phyloP scores from a whole-genome alignment of 2,113 vertebrate genomes.

The Dendropsophus ebraccatus region DNA sequence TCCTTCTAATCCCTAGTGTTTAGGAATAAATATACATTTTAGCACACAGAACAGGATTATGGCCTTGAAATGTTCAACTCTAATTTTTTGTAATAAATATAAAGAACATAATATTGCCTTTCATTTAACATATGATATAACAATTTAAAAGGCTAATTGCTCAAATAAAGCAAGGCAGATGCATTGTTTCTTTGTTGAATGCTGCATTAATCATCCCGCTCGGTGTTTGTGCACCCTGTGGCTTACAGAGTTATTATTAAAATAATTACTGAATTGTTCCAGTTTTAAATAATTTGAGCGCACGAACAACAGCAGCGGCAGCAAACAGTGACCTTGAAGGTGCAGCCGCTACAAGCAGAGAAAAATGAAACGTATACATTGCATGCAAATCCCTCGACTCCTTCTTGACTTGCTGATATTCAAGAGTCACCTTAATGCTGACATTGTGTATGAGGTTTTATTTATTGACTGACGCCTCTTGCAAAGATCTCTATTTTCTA shows the following conservation, averaged over 20 bases:
- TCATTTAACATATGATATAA: slow-evolving; percentile 50
- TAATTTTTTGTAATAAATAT: slow-evolving; percentile 42
- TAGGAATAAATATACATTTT: slow-evolving; percentile 15
- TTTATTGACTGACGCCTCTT: slow-evolving; percentile 41
- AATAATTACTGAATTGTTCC: slow-evolving; percentile 47
- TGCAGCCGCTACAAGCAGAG: background rate
- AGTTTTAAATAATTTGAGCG: slow-evolving; percentile 44
- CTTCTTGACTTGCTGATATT: slow-evolving; percentile 24
- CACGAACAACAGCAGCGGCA: slow-evolving; percentile 24
- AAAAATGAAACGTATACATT: slow-evolving; percentile 43
- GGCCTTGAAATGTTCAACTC: background rate
- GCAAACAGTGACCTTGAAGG: slow-evolving; percentile 38
- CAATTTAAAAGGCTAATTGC: slow-evolving; percentile 52
- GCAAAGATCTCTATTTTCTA: slow-evolving; percentile 37
- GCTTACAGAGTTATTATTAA: slow-evolving; percentile 46
- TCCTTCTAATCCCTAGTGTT: background rate
- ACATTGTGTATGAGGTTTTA: slow-evolving; percentile 45
- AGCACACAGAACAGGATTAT: background rate
- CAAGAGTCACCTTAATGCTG: slow-evolving; percentile 32
- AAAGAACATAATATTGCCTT: slow-evolving; percentile 42
- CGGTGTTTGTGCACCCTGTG: slow-evolving; percentile 38
- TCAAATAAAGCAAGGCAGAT: slow-evolving; percentile 50
- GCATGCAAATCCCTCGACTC: slow-evolving; percentile 31
- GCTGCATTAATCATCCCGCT: slow-evolving; percentile 35
- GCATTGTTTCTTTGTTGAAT: slow-evolving; percentile 31